These are phyloP conservation scores for Arion vulgaris DNA, from an alignment of 1,140 invertebrate genomes.

Conservation along the genomic window DNA sequence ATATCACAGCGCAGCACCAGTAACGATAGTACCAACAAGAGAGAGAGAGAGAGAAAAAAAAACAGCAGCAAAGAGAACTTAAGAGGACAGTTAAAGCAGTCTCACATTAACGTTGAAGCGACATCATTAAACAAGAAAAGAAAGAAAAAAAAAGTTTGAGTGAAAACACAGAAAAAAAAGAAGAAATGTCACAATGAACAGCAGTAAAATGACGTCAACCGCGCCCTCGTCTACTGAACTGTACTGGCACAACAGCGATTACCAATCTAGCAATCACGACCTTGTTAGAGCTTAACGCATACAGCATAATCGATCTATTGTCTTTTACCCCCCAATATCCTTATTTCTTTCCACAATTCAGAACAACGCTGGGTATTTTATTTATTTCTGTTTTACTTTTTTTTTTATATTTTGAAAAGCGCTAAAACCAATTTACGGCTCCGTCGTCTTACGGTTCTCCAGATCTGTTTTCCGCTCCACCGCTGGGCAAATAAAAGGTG, in stretches of 20 bases:
- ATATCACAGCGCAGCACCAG: too few species aligned
- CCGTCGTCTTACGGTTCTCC: background rate
- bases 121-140: too few species aligned
- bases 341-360: too few species aligned
- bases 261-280: background rate
- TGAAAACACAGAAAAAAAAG: background rate
- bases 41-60: too few species aligned
- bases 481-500: conserved; percentile 12
- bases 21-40: too few species aligned
- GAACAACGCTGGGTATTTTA: too few species aligned
- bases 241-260: background rate
- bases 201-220: background rate
- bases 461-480: background rate
- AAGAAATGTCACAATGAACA: background rate
- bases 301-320: conserved; percentile 14
- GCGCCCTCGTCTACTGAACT: background rate
- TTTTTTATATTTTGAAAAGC: too few species aligned
- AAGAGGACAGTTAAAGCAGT: too few species aligned
- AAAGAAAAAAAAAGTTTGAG: background rate
- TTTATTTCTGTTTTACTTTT: too few species aligned
- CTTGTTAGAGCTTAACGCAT: background rate
- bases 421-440: conserved; percentile 11
- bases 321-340: background rate
- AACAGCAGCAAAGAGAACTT: too few species aligned
- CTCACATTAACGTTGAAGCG: too few species aligned